Evolutionary conservation across 2,888 invertebrate species (phyloP).

Genomic region (Epiperipatus broadwayi): DNA sequence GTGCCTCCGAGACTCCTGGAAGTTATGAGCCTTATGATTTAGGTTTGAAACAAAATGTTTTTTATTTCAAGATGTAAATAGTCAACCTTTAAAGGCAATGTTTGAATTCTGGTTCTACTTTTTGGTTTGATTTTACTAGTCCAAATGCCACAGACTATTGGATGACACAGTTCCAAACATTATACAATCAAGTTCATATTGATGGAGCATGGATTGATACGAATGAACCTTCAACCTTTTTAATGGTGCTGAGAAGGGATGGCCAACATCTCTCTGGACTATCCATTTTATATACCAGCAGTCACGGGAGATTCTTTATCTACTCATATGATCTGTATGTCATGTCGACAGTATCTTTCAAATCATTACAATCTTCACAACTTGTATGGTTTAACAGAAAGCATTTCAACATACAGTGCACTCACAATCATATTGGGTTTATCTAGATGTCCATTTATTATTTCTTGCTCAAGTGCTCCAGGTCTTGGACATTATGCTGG

Average conservation of each 20-base stretch:
- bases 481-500: conserved; percentile 53
- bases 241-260: conserved; percentile 38
- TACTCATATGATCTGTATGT: conserved; percentile 25
- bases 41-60: conserved; percentile 48
- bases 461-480: conserved; percentile 55
- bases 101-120: conserved; percentile 16
- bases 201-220: conserved; percentile 38
- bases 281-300: conserved; percentile 45
- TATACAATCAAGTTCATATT: conserved; percentile 20
- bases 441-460: conserved; percentile 44
- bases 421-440: conserved; percentile 36
- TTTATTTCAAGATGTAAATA: conserved; percentile 32
- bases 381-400: conserved; percentile 52
- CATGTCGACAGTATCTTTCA: conserved; percentile 19
- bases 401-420: conserved; percentile 51
- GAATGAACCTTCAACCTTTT: conserved; percentile 72
- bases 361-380: conserved; percentile 57
- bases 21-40: conserved; percentile 54
- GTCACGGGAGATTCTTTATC: conserved; percentile 19
- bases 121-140: conserved; percentile 24
- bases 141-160: conserved; percentile 20
- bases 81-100: conserved; percentile 22
- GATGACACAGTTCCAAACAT: conserved; percentile 20
- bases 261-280: conserved; percentile 39
- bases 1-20: conserved; percentile 43